Evolutionary conservation across 2,113 vertebrate genomes (phyloP), one percentile per base, ranked within the genome.

Genomic region (Chaetodon auriga): DNA sequence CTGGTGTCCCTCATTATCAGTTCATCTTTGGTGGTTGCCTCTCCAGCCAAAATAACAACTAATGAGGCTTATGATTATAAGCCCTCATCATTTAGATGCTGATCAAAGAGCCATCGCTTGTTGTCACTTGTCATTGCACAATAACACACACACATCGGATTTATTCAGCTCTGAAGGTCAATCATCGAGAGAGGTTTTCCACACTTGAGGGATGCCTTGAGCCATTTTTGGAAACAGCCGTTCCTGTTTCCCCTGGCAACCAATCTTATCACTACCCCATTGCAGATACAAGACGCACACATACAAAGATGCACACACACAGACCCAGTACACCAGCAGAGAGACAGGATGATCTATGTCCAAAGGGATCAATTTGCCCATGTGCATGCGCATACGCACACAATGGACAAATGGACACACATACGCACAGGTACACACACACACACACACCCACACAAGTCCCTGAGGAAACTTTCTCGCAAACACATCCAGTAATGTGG

Each of bases 211-310:
- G 90, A 89, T 87, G 82, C 89, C 93, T 69, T 16, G 69, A 84
- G 84, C 75, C 86, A 87, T 78, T 91, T 93, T 92, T 83, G 81
- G 88, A 93, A 92, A 80, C 89, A 83, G 81, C 72, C 41, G 16
- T 73, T 90, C 77, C 78, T 73, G 90, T 93, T 90, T 90, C 92
- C 86, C 88, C 43, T 86, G 83, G 91, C 91, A 94, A 93, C 93
- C 89, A 80, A 78, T 88, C 84, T 86, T 86, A 93, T 93, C 69
- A 60, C 78, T 48, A 35, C 61, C 76, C 58, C 19, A 13, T 43
- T 72, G 11, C 58, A 79, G 16, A 76, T 70, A 61, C 69, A 46
- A 71, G 19, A 73, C 69, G 23, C 35, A 76, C 63, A 65, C 30
- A 74, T 5, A 57, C 36, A 25, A 0, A 66, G 6, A 76, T 54